phyloP scores from a whole-genome alignment of 2,888 invertebrate genomes.

The Ypsolopha sequella region DNA sequence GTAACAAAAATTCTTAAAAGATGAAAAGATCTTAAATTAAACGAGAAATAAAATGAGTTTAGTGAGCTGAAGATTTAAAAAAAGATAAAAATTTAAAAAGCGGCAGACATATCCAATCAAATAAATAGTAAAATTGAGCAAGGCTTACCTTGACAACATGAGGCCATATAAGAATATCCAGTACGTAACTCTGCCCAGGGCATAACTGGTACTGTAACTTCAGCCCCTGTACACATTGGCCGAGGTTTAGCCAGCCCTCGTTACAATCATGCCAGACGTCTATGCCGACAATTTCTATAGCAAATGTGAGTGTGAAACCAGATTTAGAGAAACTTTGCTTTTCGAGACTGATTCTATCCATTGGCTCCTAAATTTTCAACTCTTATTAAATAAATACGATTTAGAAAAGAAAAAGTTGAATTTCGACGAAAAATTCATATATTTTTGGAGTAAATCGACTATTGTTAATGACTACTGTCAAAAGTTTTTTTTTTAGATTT shows the following conservation, averaged over 20 bases:
- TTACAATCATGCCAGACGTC: conserved; percentile 44
- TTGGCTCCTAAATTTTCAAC: too few relatives aligned
- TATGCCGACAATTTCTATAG: conserved; percentile 41
- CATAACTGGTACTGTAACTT: conserved; percentile 45
- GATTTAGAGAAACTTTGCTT: conserved; percentile 13
- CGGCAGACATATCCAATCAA: not conserved
- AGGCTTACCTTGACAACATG: conserved; percentile 42
- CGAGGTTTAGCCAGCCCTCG: conserved; percentile 40
- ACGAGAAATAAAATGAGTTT: too few relatives aligned
- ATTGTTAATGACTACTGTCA: not conserved
- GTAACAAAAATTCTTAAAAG: too few relatives aligned
- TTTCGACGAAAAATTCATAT: too few relatives aligned
- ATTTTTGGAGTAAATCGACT: not conserved
- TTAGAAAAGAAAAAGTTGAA: too few relatives aligned
- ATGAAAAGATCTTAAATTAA: too few relatives aligned
- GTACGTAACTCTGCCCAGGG: conserved; percentile 35
- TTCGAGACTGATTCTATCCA: not conserved
- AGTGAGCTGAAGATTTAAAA: not conserved
- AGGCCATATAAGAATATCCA: conserved; percentile 51
- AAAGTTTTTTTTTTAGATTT: not conserved
- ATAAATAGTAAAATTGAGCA: not conserved
- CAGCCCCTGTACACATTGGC: conserved; percentile 30
- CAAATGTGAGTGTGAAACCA: conserved; percentile 45
- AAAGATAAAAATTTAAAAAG: not conserved
- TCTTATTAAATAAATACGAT: too few relatives aligned